phyloP scores from a whole-genome alignment of 2,797 vertebrate species.

The Carapus acus region DNA sequence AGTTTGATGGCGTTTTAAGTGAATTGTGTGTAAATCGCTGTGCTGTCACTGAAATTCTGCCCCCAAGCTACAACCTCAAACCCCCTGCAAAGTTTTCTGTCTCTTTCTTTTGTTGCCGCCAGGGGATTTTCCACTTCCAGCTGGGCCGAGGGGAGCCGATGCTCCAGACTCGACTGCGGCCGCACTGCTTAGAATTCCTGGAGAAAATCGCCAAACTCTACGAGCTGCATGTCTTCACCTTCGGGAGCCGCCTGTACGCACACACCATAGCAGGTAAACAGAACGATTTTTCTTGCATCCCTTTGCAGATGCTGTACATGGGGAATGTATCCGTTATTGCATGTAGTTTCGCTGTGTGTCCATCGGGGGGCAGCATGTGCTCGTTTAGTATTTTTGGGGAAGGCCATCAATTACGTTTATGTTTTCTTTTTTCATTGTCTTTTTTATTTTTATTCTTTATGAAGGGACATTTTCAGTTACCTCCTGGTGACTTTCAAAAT shows the following conservation, averaged over 20 bases:
- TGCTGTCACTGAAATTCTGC: too few relatives aligned
- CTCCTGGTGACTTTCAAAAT: constrained; percentile 4
- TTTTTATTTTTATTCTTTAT: background rate
- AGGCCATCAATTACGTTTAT: too few relatives aligned
- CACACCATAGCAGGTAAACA: constrained; percentile 98
- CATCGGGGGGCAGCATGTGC: constrained; percentile 57
- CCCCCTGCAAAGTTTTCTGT: too few relatives aligned
- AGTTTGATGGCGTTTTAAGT: too few relatives aligned
- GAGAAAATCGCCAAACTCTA: constrained; percentile 95
- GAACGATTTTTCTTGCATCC: too few relatives aligned
- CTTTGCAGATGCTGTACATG: too few relatives aligned
- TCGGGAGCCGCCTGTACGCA: constrained; percentile 95
- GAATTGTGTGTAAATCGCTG: too few relatives aligned
- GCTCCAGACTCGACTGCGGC: constrained; percentile 96
- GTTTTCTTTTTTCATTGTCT: background rate
- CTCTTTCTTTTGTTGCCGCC: constrained; percentile 7
- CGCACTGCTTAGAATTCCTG: constrained; percentile 93
- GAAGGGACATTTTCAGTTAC: background rate
- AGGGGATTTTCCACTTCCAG: constrained; percentile 99
- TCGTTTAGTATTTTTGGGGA: constrained; percentile 8
- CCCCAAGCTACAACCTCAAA: too few relatives aligned
- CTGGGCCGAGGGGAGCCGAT: constrained; percentile 93
- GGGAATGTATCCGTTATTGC: too few relatives aligned
- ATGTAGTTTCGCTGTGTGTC: constrained; percentile 30
- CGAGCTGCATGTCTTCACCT: constrained; percentile 96